These are phyloP conservation scores for Rhinichthys klamathensis DNA, from an alignment of 2,113 vertebrate genomes.

Conservation along the genomic window DNA sequence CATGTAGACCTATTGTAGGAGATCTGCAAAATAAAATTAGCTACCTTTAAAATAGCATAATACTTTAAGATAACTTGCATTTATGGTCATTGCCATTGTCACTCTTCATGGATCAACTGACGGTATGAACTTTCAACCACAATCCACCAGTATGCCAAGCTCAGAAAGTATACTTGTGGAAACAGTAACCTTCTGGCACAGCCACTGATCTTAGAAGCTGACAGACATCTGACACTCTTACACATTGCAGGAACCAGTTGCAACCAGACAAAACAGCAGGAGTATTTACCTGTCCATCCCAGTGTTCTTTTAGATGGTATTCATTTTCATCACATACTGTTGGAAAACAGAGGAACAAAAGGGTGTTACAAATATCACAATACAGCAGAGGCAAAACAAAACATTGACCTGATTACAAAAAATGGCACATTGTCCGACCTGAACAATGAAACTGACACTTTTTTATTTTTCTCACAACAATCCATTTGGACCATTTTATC, in stretches of 20 bases:
- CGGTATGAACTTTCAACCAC: background rate
- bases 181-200: background rate
- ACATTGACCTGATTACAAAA: constrained; percentile 1
- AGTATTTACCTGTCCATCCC: background rate
- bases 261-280: background rate
- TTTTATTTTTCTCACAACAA: background rate
- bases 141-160: background rate
- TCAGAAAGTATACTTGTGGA: background rate
- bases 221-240: background rate
- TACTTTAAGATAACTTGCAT: background rate
- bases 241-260: background rate
- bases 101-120: background rate
- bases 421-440: background rate
- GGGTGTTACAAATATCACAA: background rate
- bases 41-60: no score
- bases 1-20: no score
- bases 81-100: background rate
- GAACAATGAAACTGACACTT: background rate
- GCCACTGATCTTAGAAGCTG: background rate
- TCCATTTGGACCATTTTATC: background rate
- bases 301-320: background rate
- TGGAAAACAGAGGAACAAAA: background rate
- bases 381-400: background rate
- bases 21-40: no score
- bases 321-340: constrained; percentile 14